These are phyloP conservation scores for Ataeniobius toweri DNA, from an alignment of 2,797 vertebrate genomes.

Conservation along the genomic window DNA sequence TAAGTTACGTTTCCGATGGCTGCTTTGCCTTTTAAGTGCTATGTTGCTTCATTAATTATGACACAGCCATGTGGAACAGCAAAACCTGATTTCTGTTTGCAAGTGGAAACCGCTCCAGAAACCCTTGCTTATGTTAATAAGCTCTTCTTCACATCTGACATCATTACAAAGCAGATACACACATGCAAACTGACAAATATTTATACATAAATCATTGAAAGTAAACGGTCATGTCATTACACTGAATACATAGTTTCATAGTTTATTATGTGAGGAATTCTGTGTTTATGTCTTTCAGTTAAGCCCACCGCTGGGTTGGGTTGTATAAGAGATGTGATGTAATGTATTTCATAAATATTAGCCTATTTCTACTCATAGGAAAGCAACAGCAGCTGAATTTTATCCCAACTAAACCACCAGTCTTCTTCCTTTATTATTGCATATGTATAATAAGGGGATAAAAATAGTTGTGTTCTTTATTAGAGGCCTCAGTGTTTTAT, in stretches of 20 bases:
- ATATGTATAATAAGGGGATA: conserved; percentile 16
- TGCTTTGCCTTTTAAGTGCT: not conserved
- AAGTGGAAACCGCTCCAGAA: conserved; percentile 48
- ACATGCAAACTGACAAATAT: not conserved
- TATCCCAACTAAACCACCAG: not conserved
- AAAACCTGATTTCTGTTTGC: conserved; percentile 28
- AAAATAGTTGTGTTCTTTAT: conserved; percentile 26
- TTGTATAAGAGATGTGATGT: not conserved
- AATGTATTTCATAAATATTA: conserved; percentile 12
- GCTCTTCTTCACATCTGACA: not conserved
- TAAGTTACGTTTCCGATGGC: not conserved
- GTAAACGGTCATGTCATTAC: not conserved
- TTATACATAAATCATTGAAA: not conserved
- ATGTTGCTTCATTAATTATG: conserved; percentile 16
- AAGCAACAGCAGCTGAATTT: conserved; percentile 1
- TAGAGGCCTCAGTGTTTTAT: conserved; percentile 32
- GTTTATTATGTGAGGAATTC: not conserved
- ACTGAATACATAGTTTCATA: not conserved
- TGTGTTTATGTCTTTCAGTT: not conserved
- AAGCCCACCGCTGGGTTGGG: not conserved
- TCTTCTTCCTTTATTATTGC: not conserved
- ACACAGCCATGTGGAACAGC: conserved; percentile 15
- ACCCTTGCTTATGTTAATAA: conserved; percentile 16
- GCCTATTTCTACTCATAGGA: conserved; percentile 4
- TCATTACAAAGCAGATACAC: not conserved